These are phyloP conservation scores for Orthonevra nobilis DNA, from an alignment of 2,888 invertebrate species.

Conservation along the genomic window DNA sequence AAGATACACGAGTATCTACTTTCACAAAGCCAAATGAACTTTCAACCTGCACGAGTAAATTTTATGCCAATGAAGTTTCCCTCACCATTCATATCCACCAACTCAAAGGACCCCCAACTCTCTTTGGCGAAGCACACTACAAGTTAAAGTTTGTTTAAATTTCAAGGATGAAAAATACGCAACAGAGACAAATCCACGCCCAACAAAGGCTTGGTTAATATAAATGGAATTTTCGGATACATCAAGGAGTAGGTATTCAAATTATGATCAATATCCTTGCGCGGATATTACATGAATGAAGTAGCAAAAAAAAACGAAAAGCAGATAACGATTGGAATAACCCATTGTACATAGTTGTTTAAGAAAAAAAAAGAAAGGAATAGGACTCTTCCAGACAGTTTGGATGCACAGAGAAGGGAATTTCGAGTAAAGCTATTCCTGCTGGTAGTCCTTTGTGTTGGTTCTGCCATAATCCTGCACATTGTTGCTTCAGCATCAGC, in stretches of 20 bases:
- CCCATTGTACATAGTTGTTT: too few relatives aligned
- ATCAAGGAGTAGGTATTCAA: constrained; percentile 7
- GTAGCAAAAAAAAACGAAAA: neutral
- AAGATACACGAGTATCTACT: constrained; percentile 19
- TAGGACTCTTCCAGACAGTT: neutral
- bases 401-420: neutral
- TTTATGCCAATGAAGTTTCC: constrained; percentile 3
- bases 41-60: constrained; percentile 28
- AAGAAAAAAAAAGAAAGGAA: neutral
- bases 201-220: constrained; percentile 1
- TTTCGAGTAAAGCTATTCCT: too few relatives aligned
- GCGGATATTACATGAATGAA: too few relatives aligned
- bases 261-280: constrained; percentile 36
- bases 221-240: constrained; percentile 1
- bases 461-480: neutral
- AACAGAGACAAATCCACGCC: constrained; percentile 5
- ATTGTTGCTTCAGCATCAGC: neutral
- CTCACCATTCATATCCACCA: neutral
- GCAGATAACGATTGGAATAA: neutral
- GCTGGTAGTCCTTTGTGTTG: constrained; percentile 1
- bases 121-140: neutral
- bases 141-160: constrained; percentile 4
- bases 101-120: neutral
- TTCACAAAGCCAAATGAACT: constrained; percentile 40
- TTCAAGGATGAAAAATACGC: constrained; percentile 2